Evolutionary conservation across 1,140 invertebrate genomes (phyloP).

Genomic region (Cydia amplana): DNA sequence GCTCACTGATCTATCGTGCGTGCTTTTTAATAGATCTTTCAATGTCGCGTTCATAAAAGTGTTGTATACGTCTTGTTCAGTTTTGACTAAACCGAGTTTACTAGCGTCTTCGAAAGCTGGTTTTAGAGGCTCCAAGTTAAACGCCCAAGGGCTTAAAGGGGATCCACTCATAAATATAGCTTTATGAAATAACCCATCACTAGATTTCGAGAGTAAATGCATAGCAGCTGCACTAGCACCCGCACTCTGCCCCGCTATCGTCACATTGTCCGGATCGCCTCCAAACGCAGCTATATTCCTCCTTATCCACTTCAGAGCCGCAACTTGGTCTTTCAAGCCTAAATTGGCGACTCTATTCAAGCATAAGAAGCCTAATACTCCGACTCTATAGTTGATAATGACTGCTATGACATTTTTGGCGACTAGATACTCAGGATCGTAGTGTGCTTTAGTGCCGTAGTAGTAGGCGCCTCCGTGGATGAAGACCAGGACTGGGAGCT

Average conservation of each 20-base stretch:
- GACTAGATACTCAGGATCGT: constrained; percentile 72
- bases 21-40: constrained; percentile 44
- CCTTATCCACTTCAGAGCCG: constrained; percentile 67
- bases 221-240: constrained; percentile 65
- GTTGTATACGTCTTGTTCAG: constrained; percentile 54
- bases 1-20: constrained; percentile 52
- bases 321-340: constrained; percentile 67
- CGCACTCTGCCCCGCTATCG: constrained; percentile 76
- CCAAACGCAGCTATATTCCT: constrained; percentile 73
- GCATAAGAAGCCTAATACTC: constrained; percentile 59
- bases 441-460: constrained; percentile 76
- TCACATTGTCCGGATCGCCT: constrained; percentile 76
- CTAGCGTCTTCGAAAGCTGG: constrained; percentile 55
- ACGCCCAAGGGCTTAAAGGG: constrained; percentile 64
- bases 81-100: constrained; percentile 49
- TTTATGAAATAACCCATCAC: constrained; percentile 61
- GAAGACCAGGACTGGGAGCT: constrained; percentile 81
- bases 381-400: constrained; percentile 56
- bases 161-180: constrained; percentile 60
- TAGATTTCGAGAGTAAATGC: constrained; percentile 60
- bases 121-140: constrained; percentile 51
- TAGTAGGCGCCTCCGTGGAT: constrained; percentile 81
- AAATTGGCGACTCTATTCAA: constrained; percentile 59
- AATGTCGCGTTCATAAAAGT: constrained; percentile 50
- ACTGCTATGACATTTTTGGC: constrained; percentile 56